Evolutionary conservation across 2,888 invertebrate species (phyloP), one percentile per base, ranked within the genome.

Genomic region (Crematogaster levior): DNA sequence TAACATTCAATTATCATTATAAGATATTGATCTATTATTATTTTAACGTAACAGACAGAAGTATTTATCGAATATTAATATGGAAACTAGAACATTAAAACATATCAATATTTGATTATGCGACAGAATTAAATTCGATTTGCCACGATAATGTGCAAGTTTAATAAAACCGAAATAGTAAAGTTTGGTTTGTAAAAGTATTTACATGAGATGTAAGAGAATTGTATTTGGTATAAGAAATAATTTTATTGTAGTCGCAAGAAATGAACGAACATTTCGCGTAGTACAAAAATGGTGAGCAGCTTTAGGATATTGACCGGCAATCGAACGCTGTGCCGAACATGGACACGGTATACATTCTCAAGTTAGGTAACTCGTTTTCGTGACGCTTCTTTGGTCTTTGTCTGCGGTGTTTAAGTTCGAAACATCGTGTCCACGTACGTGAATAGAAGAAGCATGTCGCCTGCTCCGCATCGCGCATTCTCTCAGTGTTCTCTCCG

Each of bases 401-500:
- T 56, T 61, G 46, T 37, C 40, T 72, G 63, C 60, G 60, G 40
- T 58, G 65, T 74, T 85, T 72, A 30, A 58, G 34, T 1, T 40
- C 15, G 85, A 77, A 79, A 77, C 81, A 81, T 82, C 81, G 74
- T 88, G 88, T 83, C 56, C 27, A 51, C 61, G 51, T n/a, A 6
- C 53, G 24, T 48, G 60, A 58, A 66, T 74, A 83, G 84, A 88
- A 87, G 81, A 88, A 86, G 81, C 66, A 58, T 7, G 51, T 43
- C 46, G 34, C 27, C 9, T 15, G 30, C 77, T 84, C 82, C 83
- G 85, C 81, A 61, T 63, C 82, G 90, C 83, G 51, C 92, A 91
- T 92, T 92, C 40, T 86, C 85, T 91, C 92, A 89, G 91, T 88
- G 91, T 92, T 34, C 34, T n/a, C n/a, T n/a, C 91, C 88, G 87